Percentiles rank a stretch among this genome's conserved stretches.
These are phyloP conservation scores for Callithrix jacchus DNA, from an alignment of 2,113 vertebrate genomes.

Conservation along the genomic window DNA sequence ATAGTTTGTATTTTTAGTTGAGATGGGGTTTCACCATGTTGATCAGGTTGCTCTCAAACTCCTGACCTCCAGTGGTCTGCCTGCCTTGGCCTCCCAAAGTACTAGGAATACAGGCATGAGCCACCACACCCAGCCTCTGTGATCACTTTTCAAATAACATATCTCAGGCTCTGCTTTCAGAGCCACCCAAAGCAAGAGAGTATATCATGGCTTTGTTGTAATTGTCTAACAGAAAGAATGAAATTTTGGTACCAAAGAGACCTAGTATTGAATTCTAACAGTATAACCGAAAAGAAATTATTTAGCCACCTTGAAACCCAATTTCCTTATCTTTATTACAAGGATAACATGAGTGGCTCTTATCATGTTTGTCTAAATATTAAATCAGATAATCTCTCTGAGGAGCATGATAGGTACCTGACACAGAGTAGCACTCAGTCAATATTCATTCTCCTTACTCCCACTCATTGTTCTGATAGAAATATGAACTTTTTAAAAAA, in stretches of 20 bases:
- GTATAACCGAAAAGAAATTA: background rate
- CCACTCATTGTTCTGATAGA: background rate
- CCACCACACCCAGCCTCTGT: too few species aligned
- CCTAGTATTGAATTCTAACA: background rate
- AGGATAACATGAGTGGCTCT: too few species aligned
- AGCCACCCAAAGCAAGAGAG: background rate
- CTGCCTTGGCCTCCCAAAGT: too few species aligned
- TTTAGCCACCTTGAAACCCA: background rate
- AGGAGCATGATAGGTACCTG: accelerated
- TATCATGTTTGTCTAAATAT: background rate
- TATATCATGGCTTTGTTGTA: background rate
- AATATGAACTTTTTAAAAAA: background rate
- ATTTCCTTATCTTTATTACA: background rate
- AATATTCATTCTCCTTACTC: background rate
- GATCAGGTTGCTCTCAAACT: too few species aligned
- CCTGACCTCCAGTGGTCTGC: too few species aligned
- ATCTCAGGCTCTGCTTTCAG: background rate
- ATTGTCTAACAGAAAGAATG: background rate
- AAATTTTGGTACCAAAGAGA: background rate
- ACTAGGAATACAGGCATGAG: too few species aligned
- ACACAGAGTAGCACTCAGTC: accelerated
- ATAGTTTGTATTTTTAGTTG: too few species aligned
- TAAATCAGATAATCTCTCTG: background rate
- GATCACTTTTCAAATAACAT: constrained; percentile 15
- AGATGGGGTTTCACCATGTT: too few species aligned